Evolutionary conservation across 2,797 vertebrate genomes (phyloP).

Genomic region (Periparus ater): DNA sequence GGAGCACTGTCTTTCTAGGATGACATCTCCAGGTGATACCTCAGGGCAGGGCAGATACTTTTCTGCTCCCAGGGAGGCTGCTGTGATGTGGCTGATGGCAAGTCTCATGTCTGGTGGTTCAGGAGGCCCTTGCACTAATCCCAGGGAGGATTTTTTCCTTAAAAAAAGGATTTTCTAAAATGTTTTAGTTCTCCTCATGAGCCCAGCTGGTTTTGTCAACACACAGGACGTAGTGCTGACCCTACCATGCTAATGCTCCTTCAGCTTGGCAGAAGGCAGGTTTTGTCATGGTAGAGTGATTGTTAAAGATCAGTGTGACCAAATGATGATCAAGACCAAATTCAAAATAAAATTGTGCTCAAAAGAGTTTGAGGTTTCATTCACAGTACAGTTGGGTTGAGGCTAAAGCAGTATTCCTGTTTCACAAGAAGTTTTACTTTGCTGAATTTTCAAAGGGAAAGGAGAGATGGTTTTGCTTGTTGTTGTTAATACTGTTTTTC

Average conservation of each 20-base stretch:
- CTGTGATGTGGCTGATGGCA: neutral
- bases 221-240: neutral
- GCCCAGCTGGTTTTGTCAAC: neutral
- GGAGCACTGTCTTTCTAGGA: neutral
- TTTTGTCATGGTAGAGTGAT: neutral
- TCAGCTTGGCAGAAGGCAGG: neutral
- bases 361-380: neutral
- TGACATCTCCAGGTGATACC: neutral
- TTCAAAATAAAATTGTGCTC: neutral
- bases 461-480: neutral
- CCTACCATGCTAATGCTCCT: neutral
- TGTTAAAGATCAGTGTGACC: neutral
- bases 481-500: neutral
- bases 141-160: neutral
- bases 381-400: neutral
- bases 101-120: neutral
- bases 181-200: neutral
- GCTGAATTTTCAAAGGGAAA: neutral
- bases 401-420: neutral
- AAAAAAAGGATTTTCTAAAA: neutral
- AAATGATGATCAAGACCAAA: neutral
- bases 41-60: neutral
- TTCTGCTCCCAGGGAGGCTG: neutral
- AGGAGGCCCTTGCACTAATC: neutral
- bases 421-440: neutral